A percentile compares a stretch with the other conserved stretches of the same genome.
Conservation (phyloP, 2,113 vertebrate genomes). For the Sinosuthora webbiana region DNA sequence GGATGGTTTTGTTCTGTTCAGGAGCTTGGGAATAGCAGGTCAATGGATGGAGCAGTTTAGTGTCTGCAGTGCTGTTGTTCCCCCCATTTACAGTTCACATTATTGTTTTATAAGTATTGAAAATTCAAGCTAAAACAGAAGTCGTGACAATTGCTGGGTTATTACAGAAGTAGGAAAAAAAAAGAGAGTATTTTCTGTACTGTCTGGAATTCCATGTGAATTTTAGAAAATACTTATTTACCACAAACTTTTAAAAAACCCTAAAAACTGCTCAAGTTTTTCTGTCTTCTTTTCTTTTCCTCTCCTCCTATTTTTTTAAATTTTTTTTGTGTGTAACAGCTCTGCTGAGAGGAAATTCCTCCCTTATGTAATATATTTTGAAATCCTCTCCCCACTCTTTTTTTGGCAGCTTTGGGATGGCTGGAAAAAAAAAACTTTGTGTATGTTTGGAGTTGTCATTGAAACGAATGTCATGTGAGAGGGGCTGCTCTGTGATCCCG, state of each 20-base stretch:
- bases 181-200: not conserved
- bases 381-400: constrained; percentile 32
- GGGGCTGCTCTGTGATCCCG: not conserved
- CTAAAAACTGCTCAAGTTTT: not conserved
- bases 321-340: not conserved
- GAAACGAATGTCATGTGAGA: constrained; percentile 19
- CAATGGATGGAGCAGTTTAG: not conserved
- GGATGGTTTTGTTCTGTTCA: not conserved
- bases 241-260: not conserved
- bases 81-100: not conserved
- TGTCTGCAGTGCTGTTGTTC: not conserved
- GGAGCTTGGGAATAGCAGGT: not conserved
- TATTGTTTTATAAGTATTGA: not conserved
- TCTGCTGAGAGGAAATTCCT: constrained; percentile 59
- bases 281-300: not conserved
- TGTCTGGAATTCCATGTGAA: not conserved
- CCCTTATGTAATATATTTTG: constrained; percentile 57
- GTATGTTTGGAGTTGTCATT: constrained; percentile 40
- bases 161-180: not conserved
- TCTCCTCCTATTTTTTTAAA: rapidly evolving
- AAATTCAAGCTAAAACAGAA: not conserved
- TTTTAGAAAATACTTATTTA: not conserved
- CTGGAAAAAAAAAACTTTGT: constrained; percentile 45
- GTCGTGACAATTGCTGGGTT: not conserved
- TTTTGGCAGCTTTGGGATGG: constrained; percentile 16